Conservation (phyloP, 2,113 vertebrate genomes). For the Pholis gunnellus region DNA sequence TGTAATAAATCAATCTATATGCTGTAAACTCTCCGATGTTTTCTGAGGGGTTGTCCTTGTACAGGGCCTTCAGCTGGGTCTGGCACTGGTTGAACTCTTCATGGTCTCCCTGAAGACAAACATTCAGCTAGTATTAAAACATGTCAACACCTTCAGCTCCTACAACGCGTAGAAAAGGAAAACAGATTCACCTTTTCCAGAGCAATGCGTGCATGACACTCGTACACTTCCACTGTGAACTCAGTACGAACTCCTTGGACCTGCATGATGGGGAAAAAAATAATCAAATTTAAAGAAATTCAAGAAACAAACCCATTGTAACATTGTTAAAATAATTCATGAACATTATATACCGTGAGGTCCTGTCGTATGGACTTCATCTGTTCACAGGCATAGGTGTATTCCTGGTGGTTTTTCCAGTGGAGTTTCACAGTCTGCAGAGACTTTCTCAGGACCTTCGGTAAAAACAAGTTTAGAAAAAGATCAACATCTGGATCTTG, state of each 20-base stretch:
- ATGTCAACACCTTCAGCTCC: background rate
- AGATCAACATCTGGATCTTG: background rate
- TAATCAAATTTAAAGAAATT: background rate
- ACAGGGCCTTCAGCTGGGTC: slow-evolving; percentile 92
- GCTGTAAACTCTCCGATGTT: slow-evolving; percentile 94
- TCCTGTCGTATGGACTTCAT: slow-evolving; percentile 95
- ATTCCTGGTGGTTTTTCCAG: slow-evolving; percentile 92
- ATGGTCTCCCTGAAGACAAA: slow-evolving; percentile 88
- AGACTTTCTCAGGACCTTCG: slow-evolving; percentile 90
- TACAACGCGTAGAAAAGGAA: background rate
- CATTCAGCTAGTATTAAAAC: background rate
- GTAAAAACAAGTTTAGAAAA: background rate
- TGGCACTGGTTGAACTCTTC: slow-evolving; percentile 97
- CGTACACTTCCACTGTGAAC: slow-evolving; percentile 94
- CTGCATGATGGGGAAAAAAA: slow-evolving; percentile 2
- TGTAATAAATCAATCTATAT: slow-evolving; percentile 93
- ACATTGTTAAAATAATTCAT: background rate
- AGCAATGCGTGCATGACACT: slow-evolving; percentile 93
- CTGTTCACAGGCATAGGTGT: slow-evolving; percentile 92
- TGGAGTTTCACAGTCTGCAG: slow-evolving; percentile 88
- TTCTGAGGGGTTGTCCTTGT: slow-evolving; percentile 88
- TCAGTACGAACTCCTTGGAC: slow-evolving; percentile 92
- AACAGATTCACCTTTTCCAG: slow-evolving; percentile 88
- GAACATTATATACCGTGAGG: slow-evolving; percentile 85
- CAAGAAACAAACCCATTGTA: background rate